Evolutionary conservation across 2,113 vertebrate species (phyloP).

Genomic region (Chloropsis hardwickii): DNA sequence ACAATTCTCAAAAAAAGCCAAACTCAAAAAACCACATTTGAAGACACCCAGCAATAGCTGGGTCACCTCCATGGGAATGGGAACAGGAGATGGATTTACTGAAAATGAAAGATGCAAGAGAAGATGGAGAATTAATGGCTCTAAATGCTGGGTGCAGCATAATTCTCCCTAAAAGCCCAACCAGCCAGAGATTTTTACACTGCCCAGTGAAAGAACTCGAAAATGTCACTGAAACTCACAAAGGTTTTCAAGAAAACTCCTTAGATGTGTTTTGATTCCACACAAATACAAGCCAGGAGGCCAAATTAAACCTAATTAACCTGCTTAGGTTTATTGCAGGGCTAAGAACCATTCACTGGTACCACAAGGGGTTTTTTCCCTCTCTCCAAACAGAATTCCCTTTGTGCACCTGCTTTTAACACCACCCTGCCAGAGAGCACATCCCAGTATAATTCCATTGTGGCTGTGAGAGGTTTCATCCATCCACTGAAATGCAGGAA

Average conservation of each 20-base stretch:
- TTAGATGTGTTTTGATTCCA: neutral
- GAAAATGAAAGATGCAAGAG: neutral
- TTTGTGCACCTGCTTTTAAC: conserved; percentile 31
- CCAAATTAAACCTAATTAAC: conserved; percentile 19
- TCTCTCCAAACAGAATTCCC: neutral
- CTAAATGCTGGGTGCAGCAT: neutral
- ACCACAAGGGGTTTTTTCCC: neutral
- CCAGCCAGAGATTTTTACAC: neutral
- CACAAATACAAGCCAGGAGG: neutral
- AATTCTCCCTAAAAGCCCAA: neutral
- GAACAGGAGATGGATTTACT: neutral
- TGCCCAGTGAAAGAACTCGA: neutral
- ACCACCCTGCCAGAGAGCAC: neutral
- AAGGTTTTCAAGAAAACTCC: neutral
- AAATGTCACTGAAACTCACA: neutral
- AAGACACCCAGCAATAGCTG: neutral
- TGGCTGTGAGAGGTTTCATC: neutral
- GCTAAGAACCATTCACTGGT: neutral
- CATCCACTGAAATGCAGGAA: neutral
- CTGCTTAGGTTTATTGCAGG: neutral
- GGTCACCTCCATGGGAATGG: neutral
- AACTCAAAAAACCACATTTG: neutral
- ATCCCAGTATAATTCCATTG: neutral
- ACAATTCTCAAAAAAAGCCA: neutral
- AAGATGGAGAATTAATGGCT: neutral